A percentile compares a stretch with the other conserved stretches of the same genome.
Conservation (phyloP, 2,797 vertebrate genomes). For the Hippopotamyrus pictus region DNA sequence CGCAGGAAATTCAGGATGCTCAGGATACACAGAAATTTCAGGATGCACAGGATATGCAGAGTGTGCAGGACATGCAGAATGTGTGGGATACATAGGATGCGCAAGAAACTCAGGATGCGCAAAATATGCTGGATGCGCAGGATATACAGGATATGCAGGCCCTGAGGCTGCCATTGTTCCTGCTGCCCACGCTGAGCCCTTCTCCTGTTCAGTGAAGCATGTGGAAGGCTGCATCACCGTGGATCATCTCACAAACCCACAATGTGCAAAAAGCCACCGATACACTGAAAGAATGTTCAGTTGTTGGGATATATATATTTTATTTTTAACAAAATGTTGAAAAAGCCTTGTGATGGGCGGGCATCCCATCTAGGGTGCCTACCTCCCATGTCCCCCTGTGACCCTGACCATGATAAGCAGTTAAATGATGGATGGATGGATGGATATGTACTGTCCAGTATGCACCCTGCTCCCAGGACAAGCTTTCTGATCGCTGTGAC, state of each 20-base stretch:
- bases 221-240: neutral
- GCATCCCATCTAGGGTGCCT: neutral
- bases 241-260: neutral
- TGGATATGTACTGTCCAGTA: neutral
- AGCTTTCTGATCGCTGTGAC: neutral
- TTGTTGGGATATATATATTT: neutral
- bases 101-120: neutral
- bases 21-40: too few species aligned
- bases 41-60: neutral
- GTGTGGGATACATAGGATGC: neutral
- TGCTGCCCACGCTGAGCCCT: neutral
- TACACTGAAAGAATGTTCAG: neutral
- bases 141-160: neutral
- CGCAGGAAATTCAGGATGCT: too few species aligned
- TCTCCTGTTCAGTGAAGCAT: neutral
- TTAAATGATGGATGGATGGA: neutral
- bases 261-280: neutral
- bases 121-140: neutral
- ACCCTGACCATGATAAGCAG: neutral
- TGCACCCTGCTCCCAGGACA: neutral
- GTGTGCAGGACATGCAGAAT: neutral
- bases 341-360: neutral
- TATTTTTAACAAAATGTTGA: neutral
- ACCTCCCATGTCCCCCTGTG: neutral
- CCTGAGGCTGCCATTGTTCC: neutral